A percentile compares a stretch with the other conserved stretches of the same genome.
Conservation (phyloP, 92 coral and sea anemone genomes). For the Zoanthus gigantus region DNA sequence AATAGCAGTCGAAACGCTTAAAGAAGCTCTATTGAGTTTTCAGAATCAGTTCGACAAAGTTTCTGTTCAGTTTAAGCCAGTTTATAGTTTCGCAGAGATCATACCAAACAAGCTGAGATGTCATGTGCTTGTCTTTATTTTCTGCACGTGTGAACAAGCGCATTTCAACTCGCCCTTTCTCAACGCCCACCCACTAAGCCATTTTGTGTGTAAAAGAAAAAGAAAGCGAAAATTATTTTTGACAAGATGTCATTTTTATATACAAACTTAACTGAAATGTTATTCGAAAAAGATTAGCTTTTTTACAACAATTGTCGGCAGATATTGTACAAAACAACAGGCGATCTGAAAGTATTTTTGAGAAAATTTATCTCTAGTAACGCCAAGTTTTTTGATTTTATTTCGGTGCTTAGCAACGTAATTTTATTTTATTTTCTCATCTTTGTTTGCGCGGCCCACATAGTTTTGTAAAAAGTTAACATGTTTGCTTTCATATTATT, state of each 20-base stretch:
- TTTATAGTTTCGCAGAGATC: conserved; percentile 15
- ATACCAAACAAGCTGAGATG: not conserved
- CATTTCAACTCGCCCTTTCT: not conserved
- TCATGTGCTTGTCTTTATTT: conserved; percentile 37
- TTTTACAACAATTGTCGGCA: conserved; percentile 1
- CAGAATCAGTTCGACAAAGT: not conserved
- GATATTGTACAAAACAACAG: not conserved
- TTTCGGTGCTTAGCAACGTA: conserved; percentile 17
- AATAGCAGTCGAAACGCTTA: conserved; percentile 41
- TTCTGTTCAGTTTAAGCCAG: conserved; percentile 18
- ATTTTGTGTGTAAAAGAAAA: conserved; percentile 33
- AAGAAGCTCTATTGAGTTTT: conserved; percentile 3
- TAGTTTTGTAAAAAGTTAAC: not conserved
- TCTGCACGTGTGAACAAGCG: conserved; percentile 37
- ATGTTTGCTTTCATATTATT: not conserved
- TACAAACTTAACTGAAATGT: conserved; percentile 27
- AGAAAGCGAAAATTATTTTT: conserved; percentile 24
- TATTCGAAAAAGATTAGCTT: conserved; percentile 20
- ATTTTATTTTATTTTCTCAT: not conserved
- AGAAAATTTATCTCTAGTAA: not conserved
- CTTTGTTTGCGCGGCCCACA: not conserved
- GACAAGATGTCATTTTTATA: conserved; percentile 49
- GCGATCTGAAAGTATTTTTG: not conserved
- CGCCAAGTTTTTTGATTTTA: not conserved
- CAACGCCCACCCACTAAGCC: conserved; percentile 37